Percentiles rank a stretch among this genome's conserved stretches.
phyloP scores from a whole-genome alignment of 2,113 vertebrate species.

The Amphiprion percula region DNA sequence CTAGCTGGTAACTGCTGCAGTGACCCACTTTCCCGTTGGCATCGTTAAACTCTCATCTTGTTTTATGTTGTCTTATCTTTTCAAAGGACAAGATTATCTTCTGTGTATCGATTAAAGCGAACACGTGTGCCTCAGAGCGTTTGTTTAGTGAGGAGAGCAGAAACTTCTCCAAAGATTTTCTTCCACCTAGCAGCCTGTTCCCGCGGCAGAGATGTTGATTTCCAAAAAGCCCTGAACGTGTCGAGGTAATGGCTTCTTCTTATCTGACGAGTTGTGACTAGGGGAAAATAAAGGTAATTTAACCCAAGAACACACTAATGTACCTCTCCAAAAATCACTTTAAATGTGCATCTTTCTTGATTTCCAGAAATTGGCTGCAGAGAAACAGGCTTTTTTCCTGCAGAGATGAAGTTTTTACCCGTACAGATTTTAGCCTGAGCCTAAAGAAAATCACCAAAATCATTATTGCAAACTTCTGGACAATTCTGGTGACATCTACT shows the following conservation, averaged over 20 bases:
- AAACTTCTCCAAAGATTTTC: not conserved
- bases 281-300: not conserved
- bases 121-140: not conserved
- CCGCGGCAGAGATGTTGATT: not conserved
- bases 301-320: not conserved
- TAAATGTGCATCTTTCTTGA: not conserved
- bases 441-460: no score
- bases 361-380: not conserved
- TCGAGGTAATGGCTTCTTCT: not conserved
- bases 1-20: not conserved
- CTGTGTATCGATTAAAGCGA: conserved; percentile 43
- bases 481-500: no score
- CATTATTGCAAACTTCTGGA: no score
- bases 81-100: conserved; percentile 48
- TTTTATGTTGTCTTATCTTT: conserved; percentile 54
- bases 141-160: not conserved
- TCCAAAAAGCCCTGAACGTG: not conserved
- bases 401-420: no score
- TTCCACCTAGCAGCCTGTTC: not conserved
- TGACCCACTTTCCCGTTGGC: conserved; percentile 52
- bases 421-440: no score
- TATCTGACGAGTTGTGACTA: no score
- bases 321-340: not conserved
- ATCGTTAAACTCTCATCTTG: conserved; percentile 41
- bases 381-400: no score